Conservation (phyloP, 2,888 invertebrate genomes). For the Criorhina ranunculi region DNA sequence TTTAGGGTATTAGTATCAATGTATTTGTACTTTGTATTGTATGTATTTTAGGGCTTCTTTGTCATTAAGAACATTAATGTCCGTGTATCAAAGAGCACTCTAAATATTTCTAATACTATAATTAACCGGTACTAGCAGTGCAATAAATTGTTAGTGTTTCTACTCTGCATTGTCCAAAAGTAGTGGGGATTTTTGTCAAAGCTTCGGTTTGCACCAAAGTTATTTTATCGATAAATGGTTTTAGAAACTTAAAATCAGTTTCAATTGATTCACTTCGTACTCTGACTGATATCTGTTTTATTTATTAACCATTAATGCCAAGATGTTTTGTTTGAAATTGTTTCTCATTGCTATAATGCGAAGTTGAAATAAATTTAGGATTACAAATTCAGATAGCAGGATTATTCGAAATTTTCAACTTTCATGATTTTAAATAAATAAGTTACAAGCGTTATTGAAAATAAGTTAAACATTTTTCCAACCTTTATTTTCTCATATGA, state of each 20-base stretch:
- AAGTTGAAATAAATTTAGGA: no score
- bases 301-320: background rate
- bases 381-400: no score
- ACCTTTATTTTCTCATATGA: no score
- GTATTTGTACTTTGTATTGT: slow-evolving; percentile 62
- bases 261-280: background rate
- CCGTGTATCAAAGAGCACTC: slow-evolving; percentile 49
- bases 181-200: slow-evolving; percentile 45
- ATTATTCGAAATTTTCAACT: no score
- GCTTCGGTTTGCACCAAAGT: slow-evolving; percentile 31
- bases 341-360: no score
- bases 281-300: background rate
- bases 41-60: slow-evolving; percentile 54
- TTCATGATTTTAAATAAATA: no score
- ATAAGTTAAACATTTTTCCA: no score
- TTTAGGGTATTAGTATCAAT: slow-evolving; percentile 65
- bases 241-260: background rate
- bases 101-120: slow-evolving; percentile 62
- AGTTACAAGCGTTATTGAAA: no score
- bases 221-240: background rate
- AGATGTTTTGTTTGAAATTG: no score
- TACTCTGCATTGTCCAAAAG: slow-evolving; percentile 20
- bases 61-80: slow-evolving; percentile 35
- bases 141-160: slow-evolving; percentile 69
- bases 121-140: slow-evolving; percentile 68